These are phyloP conservation scores for Thunnus albacares DNA, from an alignment of 2,797 vertebrate species.

Conservation along the genomic window DNA sequence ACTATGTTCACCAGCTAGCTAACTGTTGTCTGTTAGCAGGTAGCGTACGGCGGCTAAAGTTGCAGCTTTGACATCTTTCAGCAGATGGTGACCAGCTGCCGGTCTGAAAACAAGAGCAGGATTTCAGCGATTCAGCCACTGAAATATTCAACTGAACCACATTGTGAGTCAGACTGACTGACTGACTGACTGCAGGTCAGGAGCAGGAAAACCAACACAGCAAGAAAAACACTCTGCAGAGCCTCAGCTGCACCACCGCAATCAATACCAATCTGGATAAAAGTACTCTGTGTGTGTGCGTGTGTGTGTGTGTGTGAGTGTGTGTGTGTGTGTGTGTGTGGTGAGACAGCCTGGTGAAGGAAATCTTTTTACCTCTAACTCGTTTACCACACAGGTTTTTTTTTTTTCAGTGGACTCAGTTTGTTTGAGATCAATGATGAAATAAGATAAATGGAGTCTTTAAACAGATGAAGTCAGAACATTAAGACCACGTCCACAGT, in stretches of 20 bases:
- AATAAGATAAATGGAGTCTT: neutral
- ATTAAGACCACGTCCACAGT: too few species aligned
- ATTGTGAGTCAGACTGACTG: too few species aligned
- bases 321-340: constrained; percentile 3
- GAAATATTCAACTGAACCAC: too few species aligned
- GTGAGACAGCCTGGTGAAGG: neutral
- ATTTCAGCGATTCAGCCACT: too few species aligned
- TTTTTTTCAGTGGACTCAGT: constrained; percentile 14
- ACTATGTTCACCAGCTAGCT: too few species aligned
- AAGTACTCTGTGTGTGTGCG: constrained; percentile 39
- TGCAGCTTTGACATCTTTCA: neutral
- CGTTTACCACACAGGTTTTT: neutral
- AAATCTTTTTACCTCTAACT: too few species aligned
- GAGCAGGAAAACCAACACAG: too few species aligned
- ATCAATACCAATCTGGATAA: constrained; percentile 77
- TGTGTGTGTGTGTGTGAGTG: neutral
- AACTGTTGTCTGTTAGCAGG: too few species aligned
- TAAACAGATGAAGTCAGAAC: neutral
- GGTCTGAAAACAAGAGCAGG: too few species aligned
- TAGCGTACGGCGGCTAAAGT: too few species aligned
- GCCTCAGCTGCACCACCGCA: constrained; percentile 17
- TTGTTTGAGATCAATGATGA: constrained; percentile 1
- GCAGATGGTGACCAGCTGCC: neutral
- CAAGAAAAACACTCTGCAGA: constrained; percentile 16
- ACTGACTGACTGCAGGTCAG: neutral